Conservation (phyloP, 2,888 invertebrate genomes). For the Spilarctia lutea region DNA sequence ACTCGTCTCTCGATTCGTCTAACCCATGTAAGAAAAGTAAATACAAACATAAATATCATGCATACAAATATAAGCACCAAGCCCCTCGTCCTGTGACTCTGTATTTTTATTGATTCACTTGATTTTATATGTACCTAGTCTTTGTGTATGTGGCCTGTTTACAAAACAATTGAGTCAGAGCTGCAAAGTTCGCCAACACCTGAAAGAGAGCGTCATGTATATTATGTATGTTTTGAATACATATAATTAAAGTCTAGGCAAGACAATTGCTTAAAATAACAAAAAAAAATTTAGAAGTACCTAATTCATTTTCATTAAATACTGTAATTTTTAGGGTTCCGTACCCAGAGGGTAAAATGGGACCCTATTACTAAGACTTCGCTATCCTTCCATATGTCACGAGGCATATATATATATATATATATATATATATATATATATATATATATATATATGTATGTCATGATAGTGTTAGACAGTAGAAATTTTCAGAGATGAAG, state of each 20-base stretch:
- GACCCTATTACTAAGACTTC: too few species aligned
- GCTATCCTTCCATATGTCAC: too few species aligned
- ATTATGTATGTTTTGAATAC: not conserved
- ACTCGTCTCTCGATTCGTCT: not conserved
- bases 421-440: too few species aligned
- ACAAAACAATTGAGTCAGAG: slow-evolving; percentile 7
- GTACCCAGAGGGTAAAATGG: too few species aligned
- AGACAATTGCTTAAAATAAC: not conserved
- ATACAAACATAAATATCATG: not conserved
- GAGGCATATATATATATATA: too few species aligned
- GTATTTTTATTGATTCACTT: not conserved
- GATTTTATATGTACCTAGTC: not conserved
- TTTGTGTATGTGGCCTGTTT: not conserved
- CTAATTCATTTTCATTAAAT: too few species aligned
- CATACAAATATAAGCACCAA: not conserved
- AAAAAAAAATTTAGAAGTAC: too few species aligned
- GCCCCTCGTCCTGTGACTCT: not conserved
- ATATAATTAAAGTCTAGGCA: not conserved
- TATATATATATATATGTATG: too few species aligned
- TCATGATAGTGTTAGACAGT: too few species aligned
- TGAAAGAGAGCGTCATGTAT: not conserved
- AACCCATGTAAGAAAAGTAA: not conserved
- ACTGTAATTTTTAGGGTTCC: too few species aligned
- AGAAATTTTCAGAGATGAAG: too few species aligned
- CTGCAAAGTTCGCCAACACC: not conserved